Conservation (phyloP, 2,888 invertebrate species). For the Anthophora plumipes region DNA sequence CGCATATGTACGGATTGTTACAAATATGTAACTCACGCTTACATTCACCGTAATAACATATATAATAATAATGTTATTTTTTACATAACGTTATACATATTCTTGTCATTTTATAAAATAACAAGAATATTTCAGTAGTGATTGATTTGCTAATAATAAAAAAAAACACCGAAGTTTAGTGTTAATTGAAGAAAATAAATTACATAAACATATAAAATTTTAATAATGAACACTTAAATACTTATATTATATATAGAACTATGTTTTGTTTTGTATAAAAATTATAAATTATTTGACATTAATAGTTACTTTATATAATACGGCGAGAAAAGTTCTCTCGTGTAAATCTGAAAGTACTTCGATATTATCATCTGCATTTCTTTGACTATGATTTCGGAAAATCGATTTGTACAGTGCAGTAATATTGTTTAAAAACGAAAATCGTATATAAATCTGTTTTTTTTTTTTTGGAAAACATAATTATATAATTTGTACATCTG, state of each 20-base stretch:
- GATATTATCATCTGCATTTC: not conserved
- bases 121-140: not conserved
- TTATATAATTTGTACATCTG: conserved; percentile 39
- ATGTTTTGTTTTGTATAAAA: conserved; percentile 38
- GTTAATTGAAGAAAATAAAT: not conserved
- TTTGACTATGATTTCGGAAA: not conserved
- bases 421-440: not conserved
- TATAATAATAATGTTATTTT: conserved; percentile 12
- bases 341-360: conserved; percentile 3
- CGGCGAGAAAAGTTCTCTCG: not conserved
- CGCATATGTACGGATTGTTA: not conserved
- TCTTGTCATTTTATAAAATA: conserved; percentile 1
- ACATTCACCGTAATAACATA: not conserved
- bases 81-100: conserved; percentile 9
- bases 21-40: not conserved
- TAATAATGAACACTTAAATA: conserved; percentile 23
- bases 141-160: not conserved
- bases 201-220: conserved; percentile 1
- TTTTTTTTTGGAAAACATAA: not conserved
- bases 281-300: conserved; percentile 29
- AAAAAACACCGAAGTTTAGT: not conserved
- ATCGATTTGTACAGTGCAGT: conserved; percentile 19
- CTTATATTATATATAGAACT: not conserved
- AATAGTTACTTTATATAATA: not conserved
- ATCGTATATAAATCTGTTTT: conserved; percentile 4